Evolutionary conservation across 2,113 vertebrate species (phyloP).

Genomic region (Phrynocephalus versicolor): DNA sequence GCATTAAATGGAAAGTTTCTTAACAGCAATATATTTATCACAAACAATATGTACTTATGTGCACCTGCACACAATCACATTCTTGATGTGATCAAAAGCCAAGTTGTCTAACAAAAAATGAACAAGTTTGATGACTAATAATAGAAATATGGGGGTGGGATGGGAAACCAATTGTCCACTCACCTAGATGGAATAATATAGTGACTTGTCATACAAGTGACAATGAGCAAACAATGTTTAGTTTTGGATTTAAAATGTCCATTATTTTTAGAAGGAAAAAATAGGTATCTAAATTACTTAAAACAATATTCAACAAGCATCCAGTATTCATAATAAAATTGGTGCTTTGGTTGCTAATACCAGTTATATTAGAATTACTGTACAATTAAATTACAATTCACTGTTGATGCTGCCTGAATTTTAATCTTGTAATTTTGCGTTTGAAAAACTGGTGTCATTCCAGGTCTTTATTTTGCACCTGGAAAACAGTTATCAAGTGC

Average conservation of each 20-base stretch:
- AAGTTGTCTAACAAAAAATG: constrained; percentile 35
- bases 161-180: neutral
- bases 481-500: neutral
- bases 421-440: neutral
- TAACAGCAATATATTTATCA: neutral
- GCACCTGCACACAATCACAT: neutral
- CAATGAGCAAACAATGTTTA: constrained; percentile 35
- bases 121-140: constrained; percentile 26
- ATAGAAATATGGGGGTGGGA: constrained; percentile 23
- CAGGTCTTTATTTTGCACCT: neutral
- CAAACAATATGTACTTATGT: neutral
- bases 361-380: neutral
- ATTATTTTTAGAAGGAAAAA: constrained; percentile 26
- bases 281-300: neutral
- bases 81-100: constrained; percentile 21
- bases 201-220: constrained; percentile 13
- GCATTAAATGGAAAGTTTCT: constrained; percentile 33
- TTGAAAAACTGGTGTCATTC: neutral
- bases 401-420: neutral
- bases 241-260: neutral
- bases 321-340: neutral
- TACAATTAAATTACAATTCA: neutral
- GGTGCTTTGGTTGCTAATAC: neutral
- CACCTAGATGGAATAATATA: neutral
- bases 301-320: neutral